phyloP scores from a whole-genome alignment of 2,888 invertebrate species.

The Drosophila tanythrix region DNA sequence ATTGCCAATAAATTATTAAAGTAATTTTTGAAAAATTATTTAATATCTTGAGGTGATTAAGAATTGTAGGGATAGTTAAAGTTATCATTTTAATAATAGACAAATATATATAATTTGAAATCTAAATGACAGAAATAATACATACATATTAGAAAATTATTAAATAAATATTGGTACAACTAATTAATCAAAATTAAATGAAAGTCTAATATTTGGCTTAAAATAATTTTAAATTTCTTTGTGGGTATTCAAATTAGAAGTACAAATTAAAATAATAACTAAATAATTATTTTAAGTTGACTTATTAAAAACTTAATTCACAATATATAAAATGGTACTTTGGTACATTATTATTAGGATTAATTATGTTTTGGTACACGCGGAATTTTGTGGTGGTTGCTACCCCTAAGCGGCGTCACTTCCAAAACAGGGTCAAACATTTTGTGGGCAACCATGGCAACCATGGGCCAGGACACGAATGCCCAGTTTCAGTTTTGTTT shows the following conservation, averaged over 20 bases:
- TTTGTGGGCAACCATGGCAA: constrained; percentile 48
- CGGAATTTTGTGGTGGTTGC: constrained; percentile 6
- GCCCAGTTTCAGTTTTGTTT: constrained; percentile 54
- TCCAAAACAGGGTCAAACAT: constrained; percentile 64
- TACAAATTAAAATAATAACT: background rate
- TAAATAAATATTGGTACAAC: too few species aligned
- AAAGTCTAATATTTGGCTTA: background rate
- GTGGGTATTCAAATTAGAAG: background rate
- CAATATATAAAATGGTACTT: background rate
- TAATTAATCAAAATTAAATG: background rate
- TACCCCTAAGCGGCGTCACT: constrained; percentile 20
- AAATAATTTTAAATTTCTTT: background rate
- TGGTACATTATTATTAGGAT: background rate
- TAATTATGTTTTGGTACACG: background rate
- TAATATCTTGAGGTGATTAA: too few species aligned
- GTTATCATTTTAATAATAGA: too few species aligned
- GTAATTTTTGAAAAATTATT: too few species aligned
- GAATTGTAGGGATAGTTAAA: too few species aligned
- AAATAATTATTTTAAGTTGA: background rate
- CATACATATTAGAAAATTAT: too few species aligned
- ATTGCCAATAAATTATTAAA: too few species aligned
- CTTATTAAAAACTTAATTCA: background rate
- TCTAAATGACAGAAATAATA: too few species aligned
- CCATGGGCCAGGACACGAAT: constrained; percentile 33
- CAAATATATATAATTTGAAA: too few species aligned